Percentiles rank a stretch among this genome's conserved stretches.
Evolutionary conservation across 1,140 invertebrate genomes (phyloP).

Genomic region (Drosophila prosaltans): DNA sequence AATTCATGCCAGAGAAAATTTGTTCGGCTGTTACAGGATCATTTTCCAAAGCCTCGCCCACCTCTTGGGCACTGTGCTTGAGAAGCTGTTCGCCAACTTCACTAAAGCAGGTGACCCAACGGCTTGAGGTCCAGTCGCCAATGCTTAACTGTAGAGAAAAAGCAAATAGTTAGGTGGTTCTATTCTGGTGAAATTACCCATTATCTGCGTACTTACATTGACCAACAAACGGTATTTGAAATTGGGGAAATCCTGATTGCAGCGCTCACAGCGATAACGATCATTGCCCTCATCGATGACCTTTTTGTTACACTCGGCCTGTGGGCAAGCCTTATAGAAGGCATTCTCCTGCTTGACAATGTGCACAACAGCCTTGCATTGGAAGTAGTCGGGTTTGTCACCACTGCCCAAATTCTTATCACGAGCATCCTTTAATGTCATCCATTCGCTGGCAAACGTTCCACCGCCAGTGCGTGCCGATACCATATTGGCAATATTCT

Average conservation of each 20-base stretch:
- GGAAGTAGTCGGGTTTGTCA: slow-evolving; percentile 92
- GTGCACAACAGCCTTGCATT: slow-evolving; percentile 87
- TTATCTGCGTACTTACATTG: slow-evolving; percentile 85
- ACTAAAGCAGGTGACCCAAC: slow-evolving; percentile 96
- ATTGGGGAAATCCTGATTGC: slow-evolving; percentile 91
- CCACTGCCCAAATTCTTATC: slow-evolving; percentile 86
- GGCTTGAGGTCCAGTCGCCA: slow-evolving; percentile 90
- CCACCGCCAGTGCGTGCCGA: slow-evolving; percentile 85
- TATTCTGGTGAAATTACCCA: neutral
- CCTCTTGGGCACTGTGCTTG: slow-evolving; percentile 89
- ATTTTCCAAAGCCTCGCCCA: slow-evolving; percentile 88
- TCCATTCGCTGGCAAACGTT: slow-evolving; percentile 85
- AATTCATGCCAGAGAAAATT: slow-evolving; percentile 89
- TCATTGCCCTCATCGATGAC: slow-evolving; percentile 93
- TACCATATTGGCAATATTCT: slow-evolving; percentile 86
- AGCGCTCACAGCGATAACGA: slow-evolving; percentile 97
- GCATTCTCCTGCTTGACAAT: slow-evolving; percentile 87
- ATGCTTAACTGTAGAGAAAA: slow-evolving; percentile 87
- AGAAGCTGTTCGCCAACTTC: slow-evolving; percentile 93
- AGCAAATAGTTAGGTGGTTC: neutral
- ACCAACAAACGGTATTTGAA: slow-evolving; percentile 94
- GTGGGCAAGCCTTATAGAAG: slow-evolving; percentile 95
- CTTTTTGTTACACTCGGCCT: slow-evolving; percentile 96
- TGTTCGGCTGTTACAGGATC: slow-evolving; percentile 86
- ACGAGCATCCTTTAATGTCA: slow-evolving; percentile 90